Evolutionary conservation across 2,888 invertebrate species (phyloP), one percentile per base, ranked within the genome.

Genomic region (Drosophila mulleri): DNA sequence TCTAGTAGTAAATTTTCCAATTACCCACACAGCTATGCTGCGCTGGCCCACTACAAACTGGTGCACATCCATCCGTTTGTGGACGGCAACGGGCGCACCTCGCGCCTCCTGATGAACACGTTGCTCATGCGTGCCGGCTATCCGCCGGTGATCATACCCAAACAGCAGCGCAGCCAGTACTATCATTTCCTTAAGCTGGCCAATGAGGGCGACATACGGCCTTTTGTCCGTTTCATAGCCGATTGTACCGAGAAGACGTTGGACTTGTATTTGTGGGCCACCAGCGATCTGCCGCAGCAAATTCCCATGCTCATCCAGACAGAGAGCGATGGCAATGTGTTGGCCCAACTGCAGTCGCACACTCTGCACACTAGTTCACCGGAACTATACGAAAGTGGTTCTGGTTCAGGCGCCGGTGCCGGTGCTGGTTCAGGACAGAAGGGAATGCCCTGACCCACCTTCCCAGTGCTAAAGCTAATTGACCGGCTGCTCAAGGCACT

Each of bases 1-100:
- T 59, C 8, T 39, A 20, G 0, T 3, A 23, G 12, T 32, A 32
- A 57, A 3, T 5, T 1, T 6, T 52, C 0, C 4, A 16, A 14
- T 1, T 48, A 88, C 7, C 16, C 37, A 2, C 37, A 72, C 82
- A 97, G 98, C 92, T 97, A 97, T 91, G 98, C 99, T 58, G 99
- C 99, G 0, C 93, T 99, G 61, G 98, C 98, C 0, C 99, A 99
- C 93, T 99, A 99, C 93, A 98, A 98, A 93, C 93, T 99, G 50
- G 99, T 99, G 0, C 97, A 97, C 91, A 98, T 99, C 81, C 99
- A 99, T 94, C 99, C 99, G 0, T 99, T 99, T 93, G 95, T 96
- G 3, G 99, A 99, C 93, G 99, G 99, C 54, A 99, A 99, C 91
- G 99, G 99, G 0, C 95, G 99, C 89, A 99, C 99, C 0, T 98